phyloP scores from a whole-genome alignment of 1,140 invertebrate genomes.

The Acromyrmex charruanus region DNA sequence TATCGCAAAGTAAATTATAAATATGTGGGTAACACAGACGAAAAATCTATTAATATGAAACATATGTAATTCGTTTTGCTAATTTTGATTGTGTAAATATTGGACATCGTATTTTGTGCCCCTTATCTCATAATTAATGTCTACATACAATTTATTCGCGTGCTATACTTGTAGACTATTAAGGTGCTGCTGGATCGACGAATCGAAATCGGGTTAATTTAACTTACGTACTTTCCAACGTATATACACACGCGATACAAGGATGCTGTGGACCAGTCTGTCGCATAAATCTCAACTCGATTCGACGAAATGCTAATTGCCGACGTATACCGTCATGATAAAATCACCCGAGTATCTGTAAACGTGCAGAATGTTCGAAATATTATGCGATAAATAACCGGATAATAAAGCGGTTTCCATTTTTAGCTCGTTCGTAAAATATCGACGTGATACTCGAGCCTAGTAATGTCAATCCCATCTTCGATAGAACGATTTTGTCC shows the following conservation, averaged over 20 bases:
- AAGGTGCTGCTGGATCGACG: not conserved
- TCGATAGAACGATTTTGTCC: slow-evolving; percentile 16
- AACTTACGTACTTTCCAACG: slow-evolving; percentile 34
- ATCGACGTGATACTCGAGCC: slow-evolving; percentile 1
- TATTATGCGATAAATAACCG: slow-evolving; percentile 53
- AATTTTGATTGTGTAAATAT: not conserved
- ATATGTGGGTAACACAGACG: not conserved
- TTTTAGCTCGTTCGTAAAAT: slow-evolving; percentile 35
- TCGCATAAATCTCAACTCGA: slow-evolving; percentile 51
- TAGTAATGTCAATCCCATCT: slow-evolving; percentile 24
- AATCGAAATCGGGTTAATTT: slow-evolving; percentile 22
- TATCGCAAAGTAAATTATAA: not conserved
- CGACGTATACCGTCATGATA: slow-evolving; percentile 30
- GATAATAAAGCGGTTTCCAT: slow-evolving; percentile 49
- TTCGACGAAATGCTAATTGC: slow-evolving; percentile 56
- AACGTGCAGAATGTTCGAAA: slow-evolving; percentile 10
- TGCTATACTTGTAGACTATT: not conserved
- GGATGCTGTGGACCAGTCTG: slow-evolving; percentile 44
- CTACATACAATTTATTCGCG: not conserved
- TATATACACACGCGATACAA: slow-evolving; percentile 9
- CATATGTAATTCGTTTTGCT: not conserved
- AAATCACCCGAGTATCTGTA: slow-evolving; percentile 10
- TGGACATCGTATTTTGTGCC: not conserved
- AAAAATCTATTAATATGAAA: not conserved
- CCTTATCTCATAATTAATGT: slow-evolving; percentile 27